Evolutionary conservation across 2,113 vertebrate genomes (phyloP), one percentile per base, ranked within the genome.

Genomic region (Pavo muticus): DNA sequence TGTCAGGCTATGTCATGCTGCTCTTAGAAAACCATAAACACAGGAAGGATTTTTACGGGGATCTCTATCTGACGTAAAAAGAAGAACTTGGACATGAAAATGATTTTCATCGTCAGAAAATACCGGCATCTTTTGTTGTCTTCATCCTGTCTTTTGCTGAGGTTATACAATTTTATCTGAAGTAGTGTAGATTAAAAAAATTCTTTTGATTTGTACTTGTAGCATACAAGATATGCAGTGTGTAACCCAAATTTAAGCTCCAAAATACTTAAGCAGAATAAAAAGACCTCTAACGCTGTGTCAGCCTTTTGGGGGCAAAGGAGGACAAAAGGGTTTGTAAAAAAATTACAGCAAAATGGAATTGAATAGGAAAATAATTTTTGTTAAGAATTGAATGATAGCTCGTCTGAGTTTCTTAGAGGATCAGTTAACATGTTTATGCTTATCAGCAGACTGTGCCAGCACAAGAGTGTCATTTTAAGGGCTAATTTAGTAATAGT

Each of bases 401-500:
- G 67, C 63, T 32, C 91, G 50, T 79, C 78, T 32, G 6, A 65
- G 79, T 69, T 84, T 44, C 67, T 48, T 73, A 32, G 70, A 68
- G 85, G 57, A 37, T 76, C 82, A 93, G 80, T 83, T 79, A 42
- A 35, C 63, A 5, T 92, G 52, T 92, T 90, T 88, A 76, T 54
- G 73, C 81, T 94, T 81, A 81, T 96, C 88, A 93, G 80, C 89
- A 92, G 91, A 70, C 81, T 77, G 19, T 91, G 50, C 80, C 44
- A 90, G 73, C 61, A 77, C 32, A 90, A 79, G 65, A 69, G 59
- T 93, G 88, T 91, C n/a, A 52, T 95, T 94, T 88, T 86, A 83
- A 92, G 79, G 96, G 69, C 81, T 94, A 87, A 95, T 95, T 96
- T 92, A 92, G 25, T 88, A 96, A 30, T 87, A 91, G 89, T 78